Evolutionary conservation across 2,113 vertebrate species (phyloP), one percentile per base, ranked within the genome.

Genomic region (Megaceryle maxima): DNA sequence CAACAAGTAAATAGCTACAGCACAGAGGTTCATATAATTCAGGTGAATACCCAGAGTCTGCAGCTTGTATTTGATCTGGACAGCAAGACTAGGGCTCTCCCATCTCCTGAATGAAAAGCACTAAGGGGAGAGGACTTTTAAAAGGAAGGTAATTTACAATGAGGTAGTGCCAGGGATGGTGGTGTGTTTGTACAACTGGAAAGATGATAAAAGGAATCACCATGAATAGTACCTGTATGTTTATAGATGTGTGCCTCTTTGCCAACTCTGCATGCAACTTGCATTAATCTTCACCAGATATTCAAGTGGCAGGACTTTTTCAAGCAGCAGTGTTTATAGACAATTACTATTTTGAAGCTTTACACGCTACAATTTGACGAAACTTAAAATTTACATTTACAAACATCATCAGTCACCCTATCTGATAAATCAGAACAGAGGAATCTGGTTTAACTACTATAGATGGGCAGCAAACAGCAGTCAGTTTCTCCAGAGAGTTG

Each of bases 131-230:
- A 94, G 83, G 91, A 88, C 83, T 95, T 95, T 94, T 96, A 94
- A 95, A 96, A 80, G 83, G 92, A 84, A 88, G 81, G 95, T 83
- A 96, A 96, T 97, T 96, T 95, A 96, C 96, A 96, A 87, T 87
- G 95, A 92, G 91, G 25, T 95, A 96, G 95, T 96, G 95, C 87
- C 78, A 59, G 86, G 83, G 95, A 92, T 66, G 92, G 85, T 87
- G 76, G 51, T 67, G 87, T 95, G 88, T 96, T 96, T 95, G 92
- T 95, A 96, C 93, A 96, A 96, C 94, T 95, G 94, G 93, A 96
- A 87, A 94, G 83, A 88, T 17, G 81, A 95, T 94, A 91, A 94
- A 97, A 96, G 93, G 96, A 94, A 92, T 94, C 80, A 73, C 96
- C 83, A 87, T 78, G 90, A 97, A 95, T 94, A 95, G 92, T 84